phyloP scores from a whole-genome alignment of 2,113 vertebrate genomes.

The Petaurus breviceps region DNA sequence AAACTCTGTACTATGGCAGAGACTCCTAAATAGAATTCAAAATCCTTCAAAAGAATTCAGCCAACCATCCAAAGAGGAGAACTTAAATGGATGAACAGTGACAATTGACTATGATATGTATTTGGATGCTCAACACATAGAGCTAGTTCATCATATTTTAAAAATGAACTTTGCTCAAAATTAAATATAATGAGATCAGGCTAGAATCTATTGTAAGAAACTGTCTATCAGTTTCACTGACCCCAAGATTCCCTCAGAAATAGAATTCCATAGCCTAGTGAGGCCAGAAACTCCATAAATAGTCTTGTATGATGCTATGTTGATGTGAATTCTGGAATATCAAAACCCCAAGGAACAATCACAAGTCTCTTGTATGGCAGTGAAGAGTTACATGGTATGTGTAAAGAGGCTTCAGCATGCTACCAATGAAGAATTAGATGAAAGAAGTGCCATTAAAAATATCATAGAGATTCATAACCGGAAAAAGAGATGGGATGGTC shows the following conservation, averaged over 20 bases:
- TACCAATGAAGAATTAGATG: background rate
- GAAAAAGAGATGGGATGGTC: background rate
- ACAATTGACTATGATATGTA: background rate
- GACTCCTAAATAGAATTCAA: background rate
- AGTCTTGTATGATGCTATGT: background rate
- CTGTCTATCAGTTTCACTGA: background rate
- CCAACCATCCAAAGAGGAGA: background rate
- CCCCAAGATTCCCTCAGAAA: background rate
- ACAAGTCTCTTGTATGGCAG: background rate
- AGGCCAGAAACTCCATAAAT: background rate
- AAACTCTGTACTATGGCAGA: background rate
- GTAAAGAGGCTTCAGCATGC: background rate
- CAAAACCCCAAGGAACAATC: background rate
- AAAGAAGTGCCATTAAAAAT: background rate
- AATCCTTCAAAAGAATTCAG: background rate
- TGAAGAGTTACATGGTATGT: background rate
- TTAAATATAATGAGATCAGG: background rate
- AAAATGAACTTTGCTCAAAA: background rate
- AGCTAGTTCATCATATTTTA: background rate
- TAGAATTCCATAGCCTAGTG: background rate
- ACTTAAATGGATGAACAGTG: background rate
- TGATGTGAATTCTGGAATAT: background rate
- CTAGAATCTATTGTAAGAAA: background rate
- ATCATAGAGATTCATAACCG: background rate
- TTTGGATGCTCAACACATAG: background rate